Percentiles rank a stretch among this genome's conserved stretches.
phyloP scores from a whole-genome alignment of 1,140 invertebrate genomes.

The Spodoptera frugiperda region DNA sequence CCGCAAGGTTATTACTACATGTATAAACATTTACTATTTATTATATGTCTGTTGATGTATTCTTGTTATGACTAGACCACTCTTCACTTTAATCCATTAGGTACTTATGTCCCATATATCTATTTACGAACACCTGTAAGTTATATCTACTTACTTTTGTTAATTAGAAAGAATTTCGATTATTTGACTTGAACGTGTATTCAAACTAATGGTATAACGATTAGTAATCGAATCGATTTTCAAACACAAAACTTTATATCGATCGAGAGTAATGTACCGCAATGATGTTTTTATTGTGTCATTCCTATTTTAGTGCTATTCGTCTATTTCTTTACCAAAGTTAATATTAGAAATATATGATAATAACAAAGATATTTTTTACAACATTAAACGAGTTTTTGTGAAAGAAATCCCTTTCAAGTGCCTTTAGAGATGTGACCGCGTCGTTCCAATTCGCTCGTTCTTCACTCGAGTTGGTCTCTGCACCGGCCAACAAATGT shows the following conservation, averaged over 20 bases:
- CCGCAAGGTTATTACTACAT: neutral
- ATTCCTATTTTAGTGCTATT: neutral
- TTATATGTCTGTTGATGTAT: neutral
- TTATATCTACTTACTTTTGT: no score
- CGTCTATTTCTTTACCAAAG: neutral
- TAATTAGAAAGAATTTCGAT: no score
- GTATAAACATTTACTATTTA: neutral
- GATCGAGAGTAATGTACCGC: no score
- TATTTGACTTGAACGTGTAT: no score
- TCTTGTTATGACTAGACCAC: no score
- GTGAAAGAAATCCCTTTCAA: constrained; percentile 36
- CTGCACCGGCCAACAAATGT: constrained; percentile 14
- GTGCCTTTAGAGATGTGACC: constrained; percentile 40
- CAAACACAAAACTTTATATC: no score
- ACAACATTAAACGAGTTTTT: constrained; percentile 6
- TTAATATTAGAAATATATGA: constrained; percentile 4
- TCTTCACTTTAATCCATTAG: no score
- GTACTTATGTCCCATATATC: no score
- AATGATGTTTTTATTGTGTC: no score
- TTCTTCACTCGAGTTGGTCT: constrained; percentile 16
- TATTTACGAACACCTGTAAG: no score
- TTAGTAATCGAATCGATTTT: no score
- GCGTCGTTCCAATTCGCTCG: constrained; percentile 41
- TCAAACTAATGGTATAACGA: no score
- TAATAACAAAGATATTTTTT: constrained; percentile 2